Conservation (phyloP, 2,888 invertebrate species). For the Julus scandinavius region DNA sequence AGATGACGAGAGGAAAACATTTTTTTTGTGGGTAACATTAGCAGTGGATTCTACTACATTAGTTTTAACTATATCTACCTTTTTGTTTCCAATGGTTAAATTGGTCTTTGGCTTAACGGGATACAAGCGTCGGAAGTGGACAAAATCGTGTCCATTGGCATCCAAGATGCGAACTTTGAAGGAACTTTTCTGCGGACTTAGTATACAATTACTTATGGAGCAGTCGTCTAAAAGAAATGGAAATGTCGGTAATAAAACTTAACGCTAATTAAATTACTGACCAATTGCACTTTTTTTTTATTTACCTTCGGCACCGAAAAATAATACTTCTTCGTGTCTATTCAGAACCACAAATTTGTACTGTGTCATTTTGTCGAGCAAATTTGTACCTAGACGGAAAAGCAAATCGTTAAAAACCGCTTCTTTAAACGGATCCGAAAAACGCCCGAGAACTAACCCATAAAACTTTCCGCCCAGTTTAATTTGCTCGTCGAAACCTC, state of each 20-base stretch:
- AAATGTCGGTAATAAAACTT: background rate
- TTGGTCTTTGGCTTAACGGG: constrained; percentile 51
- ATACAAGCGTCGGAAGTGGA: constrained; percentile 54
- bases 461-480: constrained; percentile 53
- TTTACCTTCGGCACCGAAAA: constrained; percentile 52
- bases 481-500: constrained; percentile 54
- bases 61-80: background rate
- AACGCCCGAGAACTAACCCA: constrained; percentile 31
- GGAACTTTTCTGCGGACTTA: constrained; percentile 55
- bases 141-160: constrained; percentile 52
- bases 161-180: constrained; percentile 54
- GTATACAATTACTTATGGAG: constrained; percentile 51
- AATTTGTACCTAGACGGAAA: constrained; percentile 40
- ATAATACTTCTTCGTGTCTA: constrained; percentile 55
- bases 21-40: too few relatives aligned
- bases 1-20: too few relatives aligned
- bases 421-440: too few relatives aligned
- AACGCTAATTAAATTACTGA: background rate
- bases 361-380: constrained; percentile 52
- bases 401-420: background rate
- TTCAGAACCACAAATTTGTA: constrained; percentile 56
- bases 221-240: constrained; percentile 33
- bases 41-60: too few relatives aligned
- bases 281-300: too few relatives aligned
- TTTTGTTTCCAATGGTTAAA: constrained; percentile 52